Evolutionary conservation across 2,797 vertebrate species (phyloP), one percentile per base, ranked within the genome.

Genomic region (Oryzias dopingdopingensis): DNA sequence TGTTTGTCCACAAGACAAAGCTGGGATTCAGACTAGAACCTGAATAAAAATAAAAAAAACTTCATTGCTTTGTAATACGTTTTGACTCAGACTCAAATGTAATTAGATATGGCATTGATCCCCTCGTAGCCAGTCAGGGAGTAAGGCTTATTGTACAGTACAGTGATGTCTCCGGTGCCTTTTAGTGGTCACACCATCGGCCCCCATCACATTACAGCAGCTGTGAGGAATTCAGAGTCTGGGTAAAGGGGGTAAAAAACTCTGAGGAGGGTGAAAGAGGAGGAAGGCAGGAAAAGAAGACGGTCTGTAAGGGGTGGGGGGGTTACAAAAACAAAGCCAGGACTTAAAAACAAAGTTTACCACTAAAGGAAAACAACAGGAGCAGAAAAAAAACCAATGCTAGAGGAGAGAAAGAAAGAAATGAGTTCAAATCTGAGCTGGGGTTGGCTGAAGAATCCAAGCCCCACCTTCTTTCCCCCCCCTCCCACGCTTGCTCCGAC

Each of bases 331-430:
- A 90, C 90, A 91, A 86, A 83, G 79, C 55, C 72, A 72, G 81
- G 89, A 82, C 81, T 77, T 81, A 78, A 90, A 91, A 91, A 90
- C 86, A 89, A 88, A 87, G 83, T 90, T 90, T 88, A 90, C 86
- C 82, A 85, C 85, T n/a, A 67, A 85, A 88, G 81, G 76, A 88
- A 91, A 91, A 91, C 86, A 91, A 83, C 72, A 26, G 65, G 66
- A 56, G 62, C 63, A 20, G 64, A 18, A 82, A 86, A 79, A 37
- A 83, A 80, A 61, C 74, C 41, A 43, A 64, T 46, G 77, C 71
- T 62, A 66, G 75, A 78, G 59, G 62, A 61, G 59, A 72, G 75
- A 73, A 62, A 72, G 64, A 65, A 48, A 52, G 80, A 84, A 79
- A 75, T 44, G 62, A 74, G 66, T 62, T 57, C 53, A 67, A 72